Conservation (phyloP, 2,888 invertebrate species). For the Eutolmus rufibarbis region DNA sequence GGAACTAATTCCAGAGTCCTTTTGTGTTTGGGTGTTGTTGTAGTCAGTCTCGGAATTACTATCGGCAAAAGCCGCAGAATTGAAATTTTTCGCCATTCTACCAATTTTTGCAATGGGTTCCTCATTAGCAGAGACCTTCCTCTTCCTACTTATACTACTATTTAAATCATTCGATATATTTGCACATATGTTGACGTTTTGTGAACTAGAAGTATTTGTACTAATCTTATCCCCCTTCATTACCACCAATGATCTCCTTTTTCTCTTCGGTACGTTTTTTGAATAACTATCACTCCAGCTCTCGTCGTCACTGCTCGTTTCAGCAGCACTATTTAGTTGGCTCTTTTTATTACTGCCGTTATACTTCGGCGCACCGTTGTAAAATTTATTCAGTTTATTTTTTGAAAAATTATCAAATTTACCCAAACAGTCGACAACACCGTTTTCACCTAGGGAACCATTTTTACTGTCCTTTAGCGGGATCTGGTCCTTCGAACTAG, state of each 20-base stretch:
- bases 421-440: conserved; percentile 8
- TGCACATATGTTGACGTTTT: conserved; percentile 35
- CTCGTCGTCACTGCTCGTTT: conserved; percentile 47
- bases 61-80: neutral
- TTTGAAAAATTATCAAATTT: conserved; percentile 31
- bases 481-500: neutral
- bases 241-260: neutral
- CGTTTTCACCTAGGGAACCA: neutral
- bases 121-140: conserved; percentile 1
- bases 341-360: conserved; percentile 43
- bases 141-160: conserved; percentile 37
- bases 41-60: conserved; percentile 11
- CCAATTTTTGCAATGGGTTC: neutral
- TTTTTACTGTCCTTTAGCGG: neutral
- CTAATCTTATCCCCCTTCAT: conserved; percentile 35
- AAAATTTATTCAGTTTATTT: conserved; percentile 25
- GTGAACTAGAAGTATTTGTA: conserved; percentile 45
- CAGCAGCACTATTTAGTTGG: conserved; percentile 45
- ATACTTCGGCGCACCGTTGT: conserved; percentile 40
- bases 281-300: neutral
- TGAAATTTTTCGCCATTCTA: neutral
- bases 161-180: conserved; percentile 35
- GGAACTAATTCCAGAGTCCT: conserved; percentile 53
- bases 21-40: conserved; percentile 44
- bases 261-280: conserved; percentile 25